Evolutionary conservation across 2,888 invertebrate species (phyloP).

Genomic region (Mimachlamys varia): DNA sequence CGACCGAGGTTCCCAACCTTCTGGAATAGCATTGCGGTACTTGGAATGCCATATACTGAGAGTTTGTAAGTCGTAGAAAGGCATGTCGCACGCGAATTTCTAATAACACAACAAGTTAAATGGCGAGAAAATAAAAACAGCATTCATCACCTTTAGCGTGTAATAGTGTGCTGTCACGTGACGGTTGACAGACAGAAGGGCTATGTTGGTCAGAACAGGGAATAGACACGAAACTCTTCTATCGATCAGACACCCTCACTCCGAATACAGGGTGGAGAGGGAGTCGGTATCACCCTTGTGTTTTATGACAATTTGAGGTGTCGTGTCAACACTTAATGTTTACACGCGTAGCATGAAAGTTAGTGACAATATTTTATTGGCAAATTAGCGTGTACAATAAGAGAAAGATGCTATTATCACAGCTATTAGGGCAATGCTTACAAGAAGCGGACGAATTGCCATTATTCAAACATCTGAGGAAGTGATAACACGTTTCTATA

Average conservation of each 20-base stretch:
- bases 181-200: constrained; percentile 22
- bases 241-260: constrained; percentile 22
- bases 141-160: constrained; percentile 13
- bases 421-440: background rate
- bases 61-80: background rate
- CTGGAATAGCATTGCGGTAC: background rate
- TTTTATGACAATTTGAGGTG: background rate
- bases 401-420: background rate
- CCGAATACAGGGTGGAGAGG: background rate
- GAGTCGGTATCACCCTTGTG: background rate
- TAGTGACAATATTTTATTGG: background rate
- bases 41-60: background rate
- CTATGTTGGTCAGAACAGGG: background rate
- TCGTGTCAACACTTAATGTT: background rate
- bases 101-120: constrained; percentile 34
- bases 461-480: background rate
- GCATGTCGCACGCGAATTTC: constrained; percentile 19
- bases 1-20: background rate
- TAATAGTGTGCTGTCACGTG: constrained; percentile 13
- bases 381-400: background rate
- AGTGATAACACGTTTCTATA: background rate
- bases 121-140: background rate
- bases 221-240: background rate
- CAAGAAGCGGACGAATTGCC: background rate
- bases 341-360: background rate